phyloP scores from a whole-genome alignment of 2,797 vertebrate species.

The Hybognathus amarus region DNA sequence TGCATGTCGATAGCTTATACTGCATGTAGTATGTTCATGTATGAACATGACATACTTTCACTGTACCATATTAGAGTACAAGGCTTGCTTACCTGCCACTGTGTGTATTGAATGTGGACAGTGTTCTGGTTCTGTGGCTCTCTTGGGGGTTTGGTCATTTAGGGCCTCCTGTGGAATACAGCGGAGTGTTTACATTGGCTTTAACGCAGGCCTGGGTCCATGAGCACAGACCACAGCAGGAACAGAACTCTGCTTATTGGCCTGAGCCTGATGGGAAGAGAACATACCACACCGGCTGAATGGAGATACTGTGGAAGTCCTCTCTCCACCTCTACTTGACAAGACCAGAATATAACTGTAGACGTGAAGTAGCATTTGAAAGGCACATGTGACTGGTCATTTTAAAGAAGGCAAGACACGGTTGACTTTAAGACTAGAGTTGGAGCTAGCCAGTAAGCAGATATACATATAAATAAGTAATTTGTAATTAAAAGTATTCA shows the following conservation, averaged over 20 bases:
- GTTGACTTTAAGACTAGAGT: neutral
- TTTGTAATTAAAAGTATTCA: neutral
- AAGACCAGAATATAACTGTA: conserved; percentile 57
- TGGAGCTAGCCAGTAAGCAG: conserved; percentile 3
- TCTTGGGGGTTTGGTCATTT: conserved; percentile 59
- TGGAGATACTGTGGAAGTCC: conserved; percentile 70
- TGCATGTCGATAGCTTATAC: neutral
- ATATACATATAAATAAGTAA: neutral
- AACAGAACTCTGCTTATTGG: conserved; percentile 78
- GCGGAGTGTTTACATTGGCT: conserved; percentile 79
- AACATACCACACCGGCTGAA: conserved; percentile 74
- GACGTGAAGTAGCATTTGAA: conserved; percentile 61
- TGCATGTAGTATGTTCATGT: neutral
- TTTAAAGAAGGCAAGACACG: neutral
- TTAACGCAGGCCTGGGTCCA: conserved; percentile 58
- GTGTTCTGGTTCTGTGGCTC: conserved; percentile 59
- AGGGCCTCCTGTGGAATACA: conserved; percentile 68
- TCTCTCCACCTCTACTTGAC: conserved; percentile 55
- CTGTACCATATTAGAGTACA: conserved; percentile 26
- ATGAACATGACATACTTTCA: conserved; percentile 4
- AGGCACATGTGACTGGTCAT: conserved; percentile 38
- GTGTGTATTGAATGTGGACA: conserved; percentile 48
- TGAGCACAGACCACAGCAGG: conserved; percentile 60
- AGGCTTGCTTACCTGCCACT: conserved; percentile 30
- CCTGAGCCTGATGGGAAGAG: conserved; percentile 68